A percentile compares a stretch with the other conserved stretches of the same genome.
phyloP scores from a whole-genome alignment of 2,113 vertebrate genomes.

The Oryctolagus cuniculus region mOryCun1.1 NC_091444.1:10814001-10814500 shows the following conservation, averaged over 20 bases:
- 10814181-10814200: not conserved
- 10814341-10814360: fast-evolving
- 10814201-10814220: fast-evolving
- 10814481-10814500: constrained; percentile 29
- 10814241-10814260: not conserved
- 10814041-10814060: no score
- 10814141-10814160: not conserved
- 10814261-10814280: not conserved
- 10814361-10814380: not conserved
- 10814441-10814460: not conserved
- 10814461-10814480: constrained; percentile 10
- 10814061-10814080: not conserved
- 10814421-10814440: not conserved
- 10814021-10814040: no score
- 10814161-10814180: not conserved
- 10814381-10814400: not conserved
- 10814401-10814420: not conserved
- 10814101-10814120: not conserved
- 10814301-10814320: not conserved
- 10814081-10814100: not conserved
- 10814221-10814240: not conserved
- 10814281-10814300: not conserved
- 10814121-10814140: not conserved
- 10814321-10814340: not conserved
- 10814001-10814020: no score